A percentile compares a stretch with the other conserved stretches of the same genome.
Conservation (phyloP, 2,113 vertebrate species). For the Stigmatopora nigra region DNA sequence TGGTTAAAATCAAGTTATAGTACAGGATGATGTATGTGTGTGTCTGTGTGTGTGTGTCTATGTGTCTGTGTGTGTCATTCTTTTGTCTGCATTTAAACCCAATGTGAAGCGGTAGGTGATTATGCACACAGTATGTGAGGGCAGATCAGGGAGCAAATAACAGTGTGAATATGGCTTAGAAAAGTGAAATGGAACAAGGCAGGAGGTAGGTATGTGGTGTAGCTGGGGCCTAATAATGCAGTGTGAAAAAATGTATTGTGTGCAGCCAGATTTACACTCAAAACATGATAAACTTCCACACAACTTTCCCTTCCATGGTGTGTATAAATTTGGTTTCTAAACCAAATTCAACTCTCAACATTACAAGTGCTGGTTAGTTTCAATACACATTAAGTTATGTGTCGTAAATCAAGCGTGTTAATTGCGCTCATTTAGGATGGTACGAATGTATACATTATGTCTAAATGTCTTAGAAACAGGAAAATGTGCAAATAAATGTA, state of each 20-base stretch:
- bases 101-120: too few species aligned
- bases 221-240: constrained; percentile 8
- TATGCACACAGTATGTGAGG: constrained; percentile 10
- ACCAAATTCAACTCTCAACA: constrained; percentile 43
- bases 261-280: constrained; percentile 46
- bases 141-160: constrained; percentile 12
- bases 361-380: constrained; percentile 58
- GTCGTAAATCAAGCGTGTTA: constrained; percentile 49
- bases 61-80: too few species aligned
- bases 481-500: constrained; percentile 26
- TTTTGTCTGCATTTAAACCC: too few species aligned
- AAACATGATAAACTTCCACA: constrained; percentile 36
- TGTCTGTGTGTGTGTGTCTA: too few species aligned
- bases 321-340: constrained; percentile 33
- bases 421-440: constrained; percentile 39
- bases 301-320: constrained; percentile 30
- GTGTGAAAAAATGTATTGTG: constrained; percentile 43
- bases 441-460: constrained; percentile 37
- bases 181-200: constrained; percentile 8
- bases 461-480: constrained; percentile 42
- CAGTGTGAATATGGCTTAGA: background rate
- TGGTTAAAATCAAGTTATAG: too few species aligned
- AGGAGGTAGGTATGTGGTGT: constrained; percentile 17
- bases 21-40: too few species aligned
- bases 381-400: constrained; percentile 37